Evolutionary conservation across 2,113 vertebrate species (phyloP).

Genomic region (Tympanuchus pallidicinctus): DNA sequence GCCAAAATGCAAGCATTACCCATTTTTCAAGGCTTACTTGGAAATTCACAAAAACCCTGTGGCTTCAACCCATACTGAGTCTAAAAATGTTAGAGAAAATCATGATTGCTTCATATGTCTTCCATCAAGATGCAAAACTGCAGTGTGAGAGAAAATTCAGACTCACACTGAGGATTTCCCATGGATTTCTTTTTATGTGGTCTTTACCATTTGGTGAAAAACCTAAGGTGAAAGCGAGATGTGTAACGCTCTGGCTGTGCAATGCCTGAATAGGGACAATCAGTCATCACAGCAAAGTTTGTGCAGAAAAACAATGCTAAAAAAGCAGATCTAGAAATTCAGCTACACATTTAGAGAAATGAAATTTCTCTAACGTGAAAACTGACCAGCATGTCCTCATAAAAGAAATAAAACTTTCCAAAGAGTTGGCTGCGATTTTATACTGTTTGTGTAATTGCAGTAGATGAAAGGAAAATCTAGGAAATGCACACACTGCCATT

Average conservation of each 20-base stretch:
- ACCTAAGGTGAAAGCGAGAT: neutral
- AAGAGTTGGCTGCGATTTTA: neutral
- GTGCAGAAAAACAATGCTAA: neutral
- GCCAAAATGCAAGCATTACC: neutral
- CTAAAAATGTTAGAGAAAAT: neutral
- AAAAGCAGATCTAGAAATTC: neutral
- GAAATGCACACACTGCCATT: neutral
- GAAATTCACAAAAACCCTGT: neutral
- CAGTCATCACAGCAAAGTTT: neutral
- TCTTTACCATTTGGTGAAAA: neutral
- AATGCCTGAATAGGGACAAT: neutral
- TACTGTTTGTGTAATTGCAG: neutral
- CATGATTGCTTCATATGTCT: neutral
- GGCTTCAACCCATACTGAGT: neutral
- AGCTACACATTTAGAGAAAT: neutral
- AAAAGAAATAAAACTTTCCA: neutral
- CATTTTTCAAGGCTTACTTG: slow-evolving; percentile 2
- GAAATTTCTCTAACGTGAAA: neutral
- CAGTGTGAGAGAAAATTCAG: neutral
- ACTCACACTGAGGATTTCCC: neutral
- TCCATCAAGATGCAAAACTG: neutral
- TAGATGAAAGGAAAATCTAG: neutral
- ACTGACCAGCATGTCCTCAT: neutral
- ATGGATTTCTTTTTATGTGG: no score
- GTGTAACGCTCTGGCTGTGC: neutral